Base-by-base conservation (phyloP, 2,113 vertebrate species). In the Morphnarchus princeps region DNA sequence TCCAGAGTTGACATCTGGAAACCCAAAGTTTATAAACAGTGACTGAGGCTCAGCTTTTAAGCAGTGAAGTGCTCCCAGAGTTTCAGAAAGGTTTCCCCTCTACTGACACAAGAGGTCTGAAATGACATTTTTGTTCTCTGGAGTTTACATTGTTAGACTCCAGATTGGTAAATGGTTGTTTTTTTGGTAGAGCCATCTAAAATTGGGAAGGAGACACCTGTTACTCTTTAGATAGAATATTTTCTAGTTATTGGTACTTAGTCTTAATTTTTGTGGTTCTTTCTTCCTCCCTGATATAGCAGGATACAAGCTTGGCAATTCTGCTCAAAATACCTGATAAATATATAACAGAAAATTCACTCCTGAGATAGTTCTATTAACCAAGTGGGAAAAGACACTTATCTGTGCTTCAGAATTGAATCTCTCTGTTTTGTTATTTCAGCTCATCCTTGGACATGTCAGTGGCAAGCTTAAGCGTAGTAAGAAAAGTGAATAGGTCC, bases 101-200 rank as follows among this genome's bases (percentile, higher is more conserved):
- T 62, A 1, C 25, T 58, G 31, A 22, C 14, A 7, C 4, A 29
- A 15, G 36, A 72, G 21, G 4, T 19, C 31, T 79, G 58, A 65
- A 95, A 62, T 26, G 1, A 11, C 18, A 9, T 22, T 59, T 54
- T 89, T 74, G 13, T 45, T 65, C 9, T 38, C 63, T 22, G 18
- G 52, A 2, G 1, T 45, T 82, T 26, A 6, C 0, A 0, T 19
- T 57, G 15, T 20, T 69, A 13, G 20, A n/a, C 10, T 87, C 9
- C 24, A 32, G 20, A 16, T 2, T 43, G 14, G 24, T 18, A 8
- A 34, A 28, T 7, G 12, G 29, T 28, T 83, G 6, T 0, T 6
- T 18, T 34, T 71, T 45, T 70, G 32, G 26, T 49, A 49, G 13
- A 4, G 0, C 11, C 16, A 34, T 57, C 52, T 62, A 54, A 85